A percentile compares a stretch with the other conserved stretches of the same genome.
Evolutionary conservation across 2,797 vertebrate genomes (phyloP).

Genomic region (Eptatretus atami): DNA sequence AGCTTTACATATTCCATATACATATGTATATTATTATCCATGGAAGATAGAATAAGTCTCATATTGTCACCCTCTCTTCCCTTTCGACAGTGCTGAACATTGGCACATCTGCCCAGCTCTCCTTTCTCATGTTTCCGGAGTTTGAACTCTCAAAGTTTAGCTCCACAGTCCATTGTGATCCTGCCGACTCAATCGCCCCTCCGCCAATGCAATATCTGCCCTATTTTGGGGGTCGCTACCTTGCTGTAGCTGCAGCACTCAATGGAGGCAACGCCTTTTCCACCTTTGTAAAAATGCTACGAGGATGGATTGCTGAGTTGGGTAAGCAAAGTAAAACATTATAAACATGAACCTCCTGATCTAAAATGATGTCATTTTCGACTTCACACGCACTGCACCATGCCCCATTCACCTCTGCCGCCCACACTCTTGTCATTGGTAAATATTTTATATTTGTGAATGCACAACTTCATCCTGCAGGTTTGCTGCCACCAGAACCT

Average conservation of each 20-base stretch:
- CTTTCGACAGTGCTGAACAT: background rate
- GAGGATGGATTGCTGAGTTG: constrained; percentile 40
- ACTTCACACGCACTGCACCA: too few species aligned
- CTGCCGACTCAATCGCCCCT: background rate
- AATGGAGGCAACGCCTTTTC: constrained; percentile 74
- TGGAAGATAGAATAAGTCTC: too few species aligned
- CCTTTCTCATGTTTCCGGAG: background rate
- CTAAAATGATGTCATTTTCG: too few species aligned
- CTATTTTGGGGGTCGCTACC: constrained; percentile 35
- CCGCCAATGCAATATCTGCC: constrained; percentile 16
- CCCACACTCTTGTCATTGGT: too few species aligned
- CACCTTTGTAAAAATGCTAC: constrained; percentile 39
- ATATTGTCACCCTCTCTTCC: too few species aligned
- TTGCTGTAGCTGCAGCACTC: constrained; percentile 62
- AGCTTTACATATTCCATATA: too few species aligned
- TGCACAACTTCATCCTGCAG: too few species aligned
- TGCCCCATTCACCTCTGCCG: too few species aligned
- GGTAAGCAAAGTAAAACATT: constrained; percentile 17
- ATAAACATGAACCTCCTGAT: too few species aligned
- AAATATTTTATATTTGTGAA: too few species aligned
- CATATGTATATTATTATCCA: too few species aligned
- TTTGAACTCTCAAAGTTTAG: background rate
- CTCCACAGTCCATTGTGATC: background rate
- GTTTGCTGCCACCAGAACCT: too few species aligned
- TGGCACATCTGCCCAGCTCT: background rate